Conservation (phyloP, 2,888 invertebrate genomes). For the Pimpla rufipes region DNA sequence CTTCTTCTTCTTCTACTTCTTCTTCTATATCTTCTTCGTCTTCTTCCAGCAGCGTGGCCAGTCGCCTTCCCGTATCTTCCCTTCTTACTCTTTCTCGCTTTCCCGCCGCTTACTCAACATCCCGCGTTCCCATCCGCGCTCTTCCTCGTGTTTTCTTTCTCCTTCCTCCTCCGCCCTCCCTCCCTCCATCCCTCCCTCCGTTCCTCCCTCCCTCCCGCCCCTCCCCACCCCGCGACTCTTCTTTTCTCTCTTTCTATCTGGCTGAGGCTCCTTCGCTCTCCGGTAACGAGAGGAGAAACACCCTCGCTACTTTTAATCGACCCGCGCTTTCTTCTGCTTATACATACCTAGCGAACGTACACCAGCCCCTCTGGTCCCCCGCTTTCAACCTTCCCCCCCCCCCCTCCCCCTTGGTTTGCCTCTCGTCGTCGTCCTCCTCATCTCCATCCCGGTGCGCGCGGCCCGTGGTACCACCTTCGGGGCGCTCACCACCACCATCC, state of each 20-base stretch:
- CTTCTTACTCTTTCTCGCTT: slow-evolving; percentile 69
- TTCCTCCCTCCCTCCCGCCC: slow-evolving; percentile 23
- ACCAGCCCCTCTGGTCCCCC: slow-evolving; percentile 70
- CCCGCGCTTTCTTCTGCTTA: slow-evolving; percentile 85
- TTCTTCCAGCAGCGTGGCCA: slow-evolving; percentile 58
- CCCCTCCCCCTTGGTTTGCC: slow-evolving; percentile 47
- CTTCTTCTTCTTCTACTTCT: slow-evolving; percentile 47
- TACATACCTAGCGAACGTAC: slow-evolving; percentile 83
- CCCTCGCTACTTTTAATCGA: slow-evolving; percentile 86
- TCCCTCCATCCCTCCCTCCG: slow-evolving; percentile 65
- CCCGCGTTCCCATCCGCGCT: slow-evolving; percentile 56
- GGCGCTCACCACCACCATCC: slow-evolving; percentile 68
- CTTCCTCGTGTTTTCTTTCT: slow-evolving; percentile 73
- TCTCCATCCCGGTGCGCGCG: slow-evolving; percentile 72
- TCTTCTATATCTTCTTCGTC: slow-evolving; percentile 60
- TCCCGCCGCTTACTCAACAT: slow-evolving; percentile 46
- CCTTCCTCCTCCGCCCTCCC: slow-evolving; percentile 69
- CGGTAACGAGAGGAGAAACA: slow-evolving; percentile 86
- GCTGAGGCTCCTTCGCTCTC: slow-evolving; percentile 77
- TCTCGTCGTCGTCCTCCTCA: slow-evolving; percentile 70
- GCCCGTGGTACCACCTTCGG: slow-evolving; percentile 72
- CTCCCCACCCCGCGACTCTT: slow-evolving; percentile 12
- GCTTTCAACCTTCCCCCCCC: slow-evolving; percentile 70
- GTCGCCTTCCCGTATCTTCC: slow-evolving; percentile 37
- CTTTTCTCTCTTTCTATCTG: slow-evolving; percentile 49